phyloP scores from a whole-genome alignment of 30 jellyfish, hydroid and myxozoan genomes.

The Aurelia aurita complex sp. Pacific region DNA sequence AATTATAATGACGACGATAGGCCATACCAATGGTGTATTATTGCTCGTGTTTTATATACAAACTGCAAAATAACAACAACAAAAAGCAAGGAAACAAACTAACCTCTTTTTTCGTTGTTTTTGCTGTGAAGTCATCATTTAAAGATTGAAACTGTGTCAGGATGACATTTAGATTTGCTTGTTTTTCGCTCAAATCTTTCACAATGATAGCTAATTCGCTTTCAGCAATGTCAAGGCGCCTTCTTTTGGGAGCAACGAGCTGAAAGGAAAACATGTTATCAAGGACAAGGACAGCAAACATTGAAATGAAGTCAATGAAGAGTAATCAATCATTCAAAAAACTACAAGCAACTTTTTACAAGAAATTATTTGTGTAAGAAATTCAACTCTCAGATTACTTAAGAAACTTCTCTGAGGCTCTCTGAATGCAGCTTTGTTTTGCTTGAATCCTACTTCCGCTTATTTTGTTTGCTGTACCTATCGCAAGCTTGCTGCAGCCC shows the following conservation, averaged over 20 bases:
- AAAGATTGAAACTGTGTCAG: slow-evolving; percentile 56
- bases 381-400: too few species aligned
- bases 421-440: too few species aligned
- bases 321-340: background rate
- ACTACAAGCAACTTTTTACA: too few species aligned
- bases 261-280: background rate
- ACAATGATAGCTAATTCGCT: slow-evolving; percentile 38
- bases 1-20: too few species aligned
- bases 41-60: too few species aligned
- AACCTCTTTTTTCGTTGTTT: slow-evolving; percentile 72
- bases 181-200: slow-evolving; percentile 39
- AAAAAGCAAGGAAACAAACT: background rate
- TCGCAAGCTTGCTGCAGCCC: too few species aligned
- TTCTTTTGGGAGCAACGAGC: slow-evolving; percentile 78
- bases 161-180: slow-evolving; percentile 43
- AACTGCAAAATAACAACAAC: too few species aligned
- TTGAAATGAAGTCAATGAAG: background rate
- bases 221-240: slow-evolving; percentile 59
- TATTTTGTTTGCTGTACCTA: too few species aligned
- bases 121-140: slow-evolving; percentile 54
- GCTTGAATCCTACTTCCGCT: too few species aligned
- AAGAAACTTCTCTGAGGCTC: too few species aligned
- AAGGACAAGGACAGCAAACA: background rate
- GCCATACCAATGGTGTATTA: too few species aligned
- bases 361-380: too few species aligned